Base-by-base conservation (phyloP, 64 coral and sea anemone genomes). In the Stylophora pistillata region DNA sequence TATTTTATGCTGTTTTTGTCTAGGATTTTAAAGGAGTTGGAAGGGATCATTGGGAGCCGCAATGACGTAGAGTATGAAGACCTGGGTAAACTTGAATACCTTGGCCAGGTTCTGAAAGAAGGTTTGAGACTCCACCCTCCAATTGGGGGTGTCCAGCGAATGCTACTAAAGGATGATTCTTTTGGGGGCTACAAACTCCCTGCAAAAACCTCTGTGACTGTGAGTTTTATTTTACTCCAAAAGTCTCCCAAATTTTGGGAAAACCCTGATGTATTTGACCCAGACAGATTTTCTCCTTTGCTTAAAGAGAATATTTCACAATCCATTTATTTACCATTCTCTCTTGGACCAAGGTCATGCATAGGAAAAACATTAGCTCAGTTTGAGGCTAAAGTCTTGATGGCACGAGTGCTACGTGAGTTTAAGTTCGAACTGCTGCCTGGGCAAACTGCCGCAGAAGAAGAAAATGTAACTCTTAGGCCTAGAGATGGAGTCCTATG, bases 21-120 rank as follows among this genome's bases (percentile, higher is more conserved):
- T 15, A 95, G 94, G 81, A 88, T 95, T 23, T 70, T 73, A 27
- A 55, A 92, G 34, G 94, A 95, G 69, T 72, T 92, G 32, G 77
- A 88, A 15, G 26, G 56, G 72, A 90, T 95, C 15, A 61, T 95
- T 54, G 90, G 84, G 13, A 26, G 16, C 47, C 59, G 54, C 0
- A 59, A 54, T 1, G 54, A 53, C 47, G 89, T 95, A 13, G 76
- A 81, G 17, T 92, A 86, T 78, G 61, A 92, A 55, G 94, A 95
- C 29, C 90, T 95, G 17, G 63, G 78, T 5, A 92, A 95, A 61
- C 94, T 95, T 16, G 86, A 92, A 53, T 95, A 95, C 55, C 63
- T 92, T 54, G 90, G 78, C 58, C 85, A 92, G 56, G 89, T 90
- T 31, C 73, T 95, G 15, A 95, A 95, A 58, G 94, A 95, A 63